Evolutionary conservation across 1,140 invertebrate genomes (phyloP).

Genomic region (Trachelipus rathkii): DNA sequence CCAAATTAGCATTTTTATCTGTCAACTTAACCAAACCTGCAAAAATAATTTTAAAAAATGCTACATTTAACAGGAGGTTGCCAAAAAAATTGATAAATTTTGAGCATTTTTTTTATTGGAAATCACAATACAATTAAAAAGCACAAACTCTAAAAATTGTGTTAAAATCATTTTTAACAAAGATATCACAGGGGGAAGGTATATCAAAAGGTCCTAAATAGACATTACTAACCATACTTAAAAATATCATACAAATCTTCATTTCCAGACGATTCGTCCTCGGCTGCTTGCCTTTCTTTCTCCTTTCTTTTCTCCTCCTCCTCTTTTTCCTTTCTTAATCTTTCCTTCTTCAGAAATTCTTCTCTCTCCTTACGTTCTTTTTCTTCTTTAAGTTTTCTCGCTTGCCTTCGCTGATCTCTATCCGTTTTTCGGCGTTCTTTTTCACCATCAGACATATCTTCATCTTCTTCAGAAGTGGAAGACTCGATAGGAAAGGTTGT

Average conservation of each 20-base stretch:
- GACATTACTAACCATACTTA: background rate
- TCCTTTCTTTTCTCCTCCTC: background rate
- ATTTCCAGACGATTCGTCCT: background rate
- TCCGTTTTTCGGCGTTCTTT: background rate
- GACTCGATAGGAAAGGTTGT: background rate
- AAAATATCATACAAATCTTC: slow-evolving; percentile 6
- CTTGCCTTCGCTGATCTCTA: background rate
- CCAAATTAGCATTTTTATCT: too few relatives aligned
- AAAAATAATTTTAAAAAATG: too few relatives aligned
- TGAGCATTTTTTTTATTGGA: too few relatives aligned
- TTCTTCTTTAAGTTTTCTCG: background rate
- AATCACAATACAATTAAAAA: too few relatives aligned
- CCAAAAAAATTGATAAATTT: too few relatives aligned
- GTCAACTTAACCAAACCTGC: too few relatives aligned
- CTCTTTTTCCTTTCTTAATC: background rate
- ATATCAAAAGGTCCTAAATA: too few relatives aligned
- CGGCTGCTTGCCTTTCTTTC: background rate
- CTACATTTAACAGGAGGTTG: too few relatives aligned
- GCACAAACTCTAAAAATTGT: too few relatives aligned
- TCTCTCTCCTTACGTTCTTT: background rate
- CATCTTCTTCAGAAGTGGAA: background rate
- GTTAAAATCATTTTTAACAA: too few relatives aligned
- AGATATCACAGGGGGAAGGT: too few relatives aligned
- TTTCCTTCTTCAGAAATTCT: background rate
- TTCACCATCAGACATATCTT: background rate